phyloP scores from a whole-genome alignment of 2,888 invertebrate genomes.

The Hemithea aestivaria region DNA sequence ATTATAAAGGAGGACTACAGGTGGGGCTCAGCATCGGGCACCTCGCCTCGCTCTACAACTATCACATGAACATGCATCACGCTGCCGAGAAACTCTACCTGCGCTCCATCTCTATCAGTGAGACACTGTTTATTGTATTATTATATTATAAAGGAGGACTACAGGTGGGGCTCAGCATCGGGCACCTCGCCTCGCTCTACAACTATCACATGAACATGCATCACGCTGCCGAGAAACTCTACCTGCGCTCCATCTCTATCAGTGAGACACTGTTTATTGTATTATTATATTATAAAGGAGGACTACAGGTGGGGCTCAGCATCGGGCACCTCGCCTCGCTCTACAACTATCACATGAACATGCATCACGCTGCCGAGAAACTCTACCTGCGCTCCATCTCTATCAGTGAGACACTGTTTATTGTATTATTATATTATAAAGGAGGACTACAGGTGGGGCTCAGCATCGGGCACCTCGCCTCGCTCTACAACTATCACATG shows the following conservation, averaged over 20 bases:
- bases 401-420: too few species aligned
- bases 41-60: conserved; percentile 95
- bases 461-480: conserved; percentile 94
- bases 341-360: conserved; percentile 96
- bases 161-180: conserved; percentile 93
- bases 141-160: too few species aligned
- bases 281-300: too few species aligned
- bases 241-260: too few species aligned
- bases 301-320: conserved; percentile 92
- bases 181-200: conserved; percentile 95
- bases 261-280: too few species aligned
- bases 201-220: conserved; percentile 96
- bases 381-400: conserved; percentile 90
- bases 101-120: too few species aligned
- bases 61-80: conserved; percentile 92
- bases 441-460: conserved; percentile 93
- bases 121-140: too few species aligned
- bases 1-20: too few species aligned
- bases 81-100: conserved; percentile 93
- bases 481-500: conserved; percentile 97
- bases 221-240: conserved; percentile 90
- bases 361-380: conserved; percentile 90
- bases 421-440: too few species aligned
- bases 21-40: conserved; percentile 94
- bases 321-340: conserved; percentile 95